Evolutionary conservation across 2,113 vertebrate genomes (phyloP), one percentile per base, ranked within the genome.

Genomic region (Aegotheles bennettii): DNA sequence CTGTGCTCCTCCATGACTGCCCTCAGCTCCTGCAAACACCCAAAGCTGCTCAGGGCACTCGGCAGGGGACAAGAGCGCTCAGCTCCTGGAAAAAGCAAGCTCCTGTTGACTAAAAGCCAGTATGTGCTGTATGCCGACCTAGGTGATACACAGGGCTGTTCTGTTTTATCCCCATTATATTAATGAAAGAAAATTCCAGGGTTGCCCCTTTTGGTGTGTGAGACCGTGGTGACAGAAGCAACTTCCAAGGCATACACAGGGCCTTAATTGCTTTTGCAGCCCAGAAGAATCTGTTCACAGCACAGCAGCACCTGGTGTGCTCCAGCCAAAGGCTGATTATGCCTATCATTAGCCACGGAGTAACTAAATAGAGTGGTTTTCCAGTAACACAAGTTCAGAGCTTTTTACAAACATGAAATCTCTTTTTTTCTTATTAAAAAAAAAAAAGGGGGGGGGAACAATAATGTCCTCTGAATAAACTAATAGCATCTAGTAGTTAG

Each of bases 221-320:
- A 59, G 45, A n/a, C 21, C 23, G 53, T 6, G 16, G 61, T 17
- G 61, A 35, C 17, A 29, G 47, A 12, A 1, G 9, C 23, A 3
- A 9, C 13, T n/a, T 10, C 26, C 7, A 14, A 20, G 26, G 16
- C 25, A 5, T 0, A 11, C 16, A 2, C 20, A 7, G 42, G 21
- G 11, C 35, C 7, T 15, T 3, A 2, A 35, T 21, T 4, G 2
- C 47, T n/a, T 7, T 7, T 9, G 26, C 47, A 48, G 68, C 29
- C 61, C 82, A 6, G 38, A 10, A 35, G 67, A 43, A 36, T 3
- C 29, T 5, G 43, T 0, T 29, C 51, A 29, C 29, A 35, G 70
- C n/a, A 19, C 25, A 11, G 51, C 40, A n/a, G 65, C 43, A 54
- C 31, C 0, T 0, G 17, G 42, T 10, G 11, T 0, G 16, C 17